Evolutionary conservation across 2,113 vertebrate genomes (phyloP).

Genomic region (Pomatostomus ruficeps): DNA sequence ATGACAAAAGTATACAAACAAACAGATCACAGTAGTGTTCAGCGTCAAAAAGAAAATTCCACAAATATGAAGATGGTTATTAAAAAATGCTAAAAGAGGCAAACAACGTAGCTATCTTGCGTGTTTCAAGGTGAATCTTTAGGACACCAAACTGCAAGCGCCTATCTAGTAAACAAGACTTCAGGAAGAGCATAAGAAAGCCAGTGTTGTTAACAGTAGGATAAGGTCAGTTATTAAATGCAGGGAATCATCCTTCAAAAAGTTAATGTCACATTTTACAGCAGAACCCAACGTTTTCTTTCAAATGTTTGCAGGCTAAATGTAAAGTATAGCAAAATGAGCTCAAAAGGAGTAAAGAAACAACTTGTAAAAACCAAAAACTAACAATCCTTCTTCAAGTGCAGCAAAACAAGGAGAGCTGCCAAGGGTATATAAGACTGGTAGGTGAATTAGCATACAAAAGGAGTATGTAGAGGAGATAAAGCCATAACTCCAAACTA

Average conservation of each 20-base stretch:
- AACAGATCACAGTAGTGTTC: neutral
- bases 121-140: neutral
- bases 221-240: neutral
- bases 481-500: neutral
- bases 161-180: neutral
- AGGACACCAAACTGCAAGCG: neutral
- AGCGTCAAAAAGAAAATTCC: neutral
- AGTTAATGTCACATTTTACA: neutral
- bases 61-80: neutral
- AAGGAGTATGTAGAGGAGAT: neutral
- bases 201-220: neutral
- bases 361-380: neutral
- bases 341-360: neutral
- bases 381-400: neutral
- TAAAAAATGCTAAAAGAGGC: neutral
- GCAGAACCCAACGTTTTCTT: neutral
- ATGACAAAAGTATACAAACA: neutral
- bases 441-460: neutral
- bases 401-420: neutral
- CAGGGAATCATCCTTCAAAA: neutral
- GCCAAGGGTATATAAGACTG: neutral
- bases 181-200: neutral
- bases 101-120: neutral
- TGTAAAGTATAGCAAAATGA: neutral
- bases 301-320: neutral